These are phyloP conservation scores for Falco punctatus DNA, from an alignment of 2,113 vertebrate genomes.

Conservation along the genomic window DNA sequence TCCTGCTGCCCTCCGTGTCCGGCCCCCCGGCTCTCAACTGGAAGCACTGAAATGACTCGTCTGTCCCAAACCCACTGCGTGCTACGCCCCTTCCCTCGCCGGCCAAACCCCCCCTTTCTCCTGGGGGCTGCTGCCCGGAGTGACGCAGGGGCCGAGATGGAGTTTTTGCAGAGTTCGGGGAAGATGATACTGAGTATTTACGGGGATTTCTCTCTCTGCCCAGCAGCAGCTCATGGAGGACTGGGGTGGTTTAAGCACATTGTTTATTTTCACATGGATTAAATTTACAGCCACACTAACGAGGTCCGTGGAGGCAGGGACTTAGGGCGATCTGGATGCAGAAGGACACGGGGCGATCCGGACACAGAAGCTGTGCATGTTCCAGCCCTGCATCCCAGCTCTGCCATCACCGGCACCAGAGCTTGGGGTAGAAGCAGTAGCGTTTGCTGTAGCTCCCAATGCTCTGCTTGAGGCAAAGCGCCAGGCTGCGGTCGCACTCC, in stretches of 20 bases:
- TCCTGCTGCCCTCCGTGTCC: not conserved
- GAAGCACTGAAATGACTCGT: not conserved
- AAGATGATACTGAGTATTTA: not conserved
- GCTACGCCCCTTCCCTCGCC: not conserved
- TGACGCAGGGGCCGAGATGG: not conserved
- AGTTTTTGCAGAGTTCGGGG: not conserved
- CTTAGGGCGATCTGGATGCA: fast-evolving
- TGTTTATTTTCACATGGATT: not conserved
- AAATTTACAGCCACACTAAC: fast-evolving
- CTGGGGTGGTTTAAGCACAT: fast-evolving
- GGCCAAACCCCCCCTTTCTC: not conserved
- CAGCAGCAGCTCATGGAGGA: not conserved
- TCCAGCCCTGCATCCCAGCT: fast-evolving
- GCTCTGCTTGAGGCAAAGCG: constrained; percentile 49
- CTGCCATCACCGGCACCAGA: fast-evolving
- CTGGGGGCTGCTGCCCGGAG: not conserved
- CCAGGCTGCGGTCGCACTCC: constrained; percentile 65
- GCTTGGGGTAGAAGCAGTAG: not conserved
- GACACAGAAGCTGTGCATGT: fast-evolving
- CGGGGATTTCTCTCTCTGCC: not conserved
- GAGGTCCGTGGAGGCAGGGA: fast-evolving
- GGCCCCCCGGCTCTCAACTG: not conserved
- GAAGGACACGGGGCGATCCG: fast-evolving
- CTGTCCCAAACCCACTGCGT: not conserved
- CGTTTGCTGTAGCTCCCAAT: not conserved